A percentile compares a stretch with the other conserved stretches of the same genome.
Evolutionary conservation across 2,888 invertebrate genomes (phyloP).

Genomic region (Helicoverpa assulta): DNA sequence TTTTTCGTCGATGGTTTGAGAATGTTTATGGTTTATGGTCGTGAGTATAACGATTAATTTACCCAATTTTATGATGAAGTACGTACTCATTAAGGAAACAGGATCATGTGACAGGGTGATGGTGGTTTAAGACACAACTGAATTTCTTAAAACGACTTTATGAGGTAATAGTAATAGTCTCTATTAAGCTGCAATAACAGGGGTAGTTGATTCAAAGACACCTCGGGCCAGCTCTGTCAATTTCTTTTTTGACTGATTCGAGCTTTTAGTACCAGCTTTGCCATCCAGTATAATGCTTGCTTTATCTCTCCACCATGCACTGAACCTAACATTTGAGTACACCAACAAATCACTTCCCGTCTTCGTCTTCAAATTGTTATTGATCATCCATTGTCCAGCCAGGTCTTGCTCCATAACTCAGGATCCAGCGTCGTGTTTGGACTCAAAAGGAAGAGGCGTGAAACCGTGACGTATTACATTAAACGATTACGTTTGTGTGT

Average conservation of each 20-base stretch:
- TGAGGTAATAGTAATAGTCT: too few species aligned
- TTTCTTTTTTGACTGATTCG: too few species aligned
- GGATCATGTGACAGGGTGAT: too few species aligned
- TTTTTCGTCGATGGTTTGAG: not conserved
- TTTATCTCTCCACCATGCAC: conserved; percentile 26
- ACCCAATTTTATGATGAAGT: too few species aligned
- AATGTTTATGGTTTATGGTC: too few species aligned
- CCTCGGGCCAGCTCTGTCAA: too few species aligned
- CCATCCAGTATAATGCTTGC: not conserved
- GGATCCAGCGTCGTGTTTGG: conserved; percentile 83
- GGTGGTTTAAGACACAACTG: too few species aligned
- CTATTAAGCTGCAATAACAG: too few species aligned
- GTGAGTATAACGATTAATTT: too few species aligned
- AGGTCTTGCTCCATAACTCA: conserved; percentile 77
- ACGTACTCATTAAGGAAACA: too few species aligned
- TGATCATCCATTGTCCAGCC: conserved; percentile 83
- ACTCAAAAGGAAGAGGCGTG: conserved; percentile 70
- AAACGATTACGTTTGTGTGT: conserved; percentile 61
- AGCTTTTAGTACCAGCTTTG: not conserved
- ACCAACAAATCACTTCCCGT: conserved; percentile 77
- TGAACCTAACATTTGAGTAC: conserved; percentile 51
- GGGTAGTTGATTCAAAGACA: too few species aligned
- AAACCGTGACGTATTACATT: conserved; percentile 67
- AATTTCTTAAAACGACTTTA: too few species aligned
- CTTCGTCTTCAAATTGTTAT: conserved; percentile 84